These are phyloP conservation scores for Scleropages formosus DNA, from an alignment of 2,797 vertebrate genomes.

Conservation along the genomic window DNA sequence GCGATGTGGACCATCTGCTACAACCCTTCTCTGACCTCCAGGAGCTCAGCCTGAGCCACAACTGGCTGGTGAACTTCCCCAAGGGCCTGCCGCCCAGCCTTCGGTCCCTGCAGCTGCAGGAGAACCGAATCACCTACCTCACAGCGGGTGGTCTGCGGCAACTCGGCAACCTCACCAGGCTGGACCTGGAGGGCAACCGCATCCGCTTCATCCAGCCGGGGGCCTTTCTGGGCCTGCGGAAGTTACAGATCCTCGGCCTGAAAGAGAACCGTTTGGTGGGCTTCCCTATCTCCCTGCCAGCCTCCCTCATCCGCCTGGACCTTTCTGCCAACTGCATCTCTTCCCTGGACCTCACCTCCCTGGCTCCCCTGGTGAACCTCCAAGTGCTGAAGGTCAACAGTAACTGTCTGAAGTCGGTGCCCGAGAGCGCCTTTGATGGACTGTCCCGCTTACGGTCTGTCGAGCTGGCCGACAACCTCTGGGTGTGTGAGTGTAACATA, in stretches of 20 bases:
- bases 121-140: conserved; percentile 74
- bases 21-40: conserved; percentile 62
- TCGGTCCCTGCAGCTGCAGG: conserved; percentile 69
- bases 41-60: conserved; percentile 74
- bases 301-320: conserved; percentile 67
- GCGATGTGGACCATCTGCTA: conserved; percentile 70
- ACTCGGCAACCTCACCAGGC: conserved; percentile 67
- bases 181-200: conserved; percentile 72
- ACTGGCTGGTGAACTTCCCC: conserved; percentile 67
- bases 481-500: conserved; percentile 73
- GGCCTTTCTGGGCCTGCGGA: conserved; percentile 60
- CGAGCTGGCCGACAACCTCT: conserved; percentile 66
- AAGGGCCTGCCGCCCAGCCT: conserved; percentile 71
- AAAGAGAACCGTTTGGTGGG: conserved; percentile 65
- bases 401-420: conserved; percentile 70
- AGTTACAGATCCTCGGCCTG: conserved; percentile 62
- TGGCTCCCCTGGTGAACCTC: conserved; percentile 65
- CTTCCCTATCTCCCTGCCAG: conserved; percentile 62
- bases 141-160: conserved; percentile 62
- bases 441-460: conserved; percentile 60
- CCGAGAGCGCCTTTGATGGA: conserved; percentile 64
- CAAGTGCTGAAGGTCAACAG: conserved; percentile 73
- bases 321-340: conserved; percentile 73
- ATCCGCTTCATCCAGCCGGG: conserved; percentile 70
- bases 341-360: conserved; percentile 58